These are phyloP conservation scores for Strix aluco DNA, from an alignment of 2,113 vertebrate genomes.

Conservation along the genomic window DNA sequence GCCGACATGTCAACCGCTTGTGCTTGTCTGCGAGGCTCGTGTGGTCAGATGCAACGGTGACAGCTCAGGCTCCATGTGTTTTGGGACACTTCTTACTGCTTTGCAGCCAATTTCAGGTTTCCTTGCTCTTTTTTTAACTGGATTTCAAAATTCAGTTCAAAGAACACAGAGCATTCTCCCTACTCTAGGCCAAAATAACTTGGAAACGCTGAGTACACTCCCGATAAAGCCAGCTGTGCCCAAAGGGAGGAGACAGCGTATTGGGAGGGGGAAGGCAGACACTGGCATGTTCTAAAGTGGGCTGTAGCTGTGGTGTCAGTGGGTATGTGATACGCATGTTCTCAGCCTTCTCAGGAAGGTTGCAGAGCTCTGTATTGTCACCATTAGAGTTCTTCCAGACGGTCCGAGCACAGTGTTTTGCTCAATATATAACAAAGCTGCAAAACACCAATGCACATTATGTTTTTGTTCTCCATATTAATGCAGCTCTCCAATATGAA, in stretches of 20 bases:
- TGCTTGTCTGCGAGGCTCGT: neutral
- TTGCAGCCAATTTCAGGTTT: neutral
- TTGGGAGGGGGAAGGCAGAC: neutral
- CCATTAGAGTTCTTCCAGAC: too few species aligned
- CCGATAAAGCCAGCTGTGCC: neutral
- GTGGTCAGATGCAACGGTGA: neutral
- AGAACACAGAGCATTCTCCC: neutral
- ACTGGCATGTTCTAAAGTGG: neutral
- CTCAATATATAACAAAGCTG: neutral
- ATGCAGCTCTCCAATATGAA: neutral
- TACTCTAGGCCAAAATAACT: neutral
- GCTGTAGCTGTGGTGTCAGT: neutral
- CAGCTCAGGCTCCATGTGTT: neutral
- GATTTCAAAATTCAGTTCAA: neutral
- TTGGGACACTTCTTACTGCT: neutral
- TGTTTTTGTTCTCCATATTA: neutral
- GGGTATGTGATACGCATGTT: too few species aligned
- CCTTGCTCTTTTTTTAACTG: neutral
- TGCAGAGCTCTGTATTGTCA: too few species aligned
- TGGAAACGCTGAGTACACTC: neutral
- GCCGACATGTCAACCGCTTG: fast-evolving
- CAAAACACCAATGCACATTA: neutral
- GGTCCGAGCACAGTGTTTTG: neutral
- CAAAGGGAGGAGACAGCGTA: neutral
- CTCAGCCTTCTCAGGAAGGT: neutral